A percentile compares a stretch with the other conserved stretches of the same genome.
Conservation (phyloP, 2,888 invertebrate genomes). For the Bedellia somnulentella region DNA sequence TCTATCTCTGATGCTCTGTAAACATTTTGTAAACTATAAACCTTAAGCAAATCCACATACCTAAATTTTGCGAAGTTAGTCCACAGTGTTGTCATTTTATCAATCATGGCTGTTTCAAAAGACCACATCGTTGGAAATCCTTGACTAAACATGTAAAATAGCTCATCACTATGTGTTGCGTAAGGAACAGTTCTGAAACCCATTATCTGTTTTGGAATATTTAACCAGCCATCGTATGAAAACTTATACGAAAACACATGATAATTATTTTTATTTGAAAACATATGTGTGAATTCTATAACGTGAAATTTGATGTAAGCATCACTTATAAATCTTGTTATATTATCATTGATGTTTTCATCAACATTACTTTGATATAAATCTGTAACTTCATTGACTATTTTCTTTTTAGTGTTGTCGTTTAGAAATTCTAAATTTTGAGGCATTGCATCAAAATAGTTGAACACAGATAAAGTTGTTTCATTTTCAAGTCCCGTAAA, state of each 20-base stretch:
- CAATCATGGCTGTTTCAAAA: slow-evolving; percentile 8
- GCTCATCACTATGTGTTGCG: slow-evolving; percentile 35
- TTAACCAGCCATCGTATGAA: slow-evolving; percentile 26
- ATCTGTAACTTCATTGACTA: slow-evolving; percentile 21
- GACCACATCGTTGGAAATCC: neutral
- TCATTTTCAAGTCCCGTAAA: slow-evolving; percentile 26
- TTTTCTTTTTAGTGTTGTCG: slow-evolving; percentile 14
- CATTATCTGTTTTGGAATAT: slow-evolving; percentile 18
- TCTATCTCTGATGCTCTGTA: neutral
- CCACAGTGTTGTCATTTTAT: slow-evolving; percentile 10
- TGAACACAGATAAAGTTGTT: slow-evolving; percentile 20
- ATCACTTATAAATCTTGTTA: slow-evolving; percentile 29
- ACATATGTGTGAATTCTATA: slow-evolving; percentile 25
- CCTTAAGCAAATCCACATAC: slow-evolving; percentile 3
- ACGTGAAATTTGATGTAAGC: slow-evolving; percentile 20
- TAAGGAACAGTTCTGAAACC: slow-evolving; percentile 18
- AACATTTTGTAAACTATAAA: neutral
- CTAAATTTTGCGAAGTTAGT: slow-evolving; percentile 10
- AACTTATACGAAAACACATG: slow-evolving; percentile 31
- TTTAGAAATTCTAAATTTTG: slow-evolving; percentile 27
- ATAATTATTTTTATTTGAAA: slow-evolving; percentile 19
- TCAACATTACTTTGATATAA: slow-evolving; percentile 34
- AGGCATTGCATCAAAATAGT: slow-evolving; percentile 27
- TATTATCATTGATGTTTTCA: slow-evolving; percentile 19
- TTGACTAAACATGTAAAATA: slow-evolving; percentile 35